These are phyloP conservation scores for Muntiacus muntjak DNA, from an alignment of 2,113 vertebrate genomes.

Conservation along the genomic window DNA sequence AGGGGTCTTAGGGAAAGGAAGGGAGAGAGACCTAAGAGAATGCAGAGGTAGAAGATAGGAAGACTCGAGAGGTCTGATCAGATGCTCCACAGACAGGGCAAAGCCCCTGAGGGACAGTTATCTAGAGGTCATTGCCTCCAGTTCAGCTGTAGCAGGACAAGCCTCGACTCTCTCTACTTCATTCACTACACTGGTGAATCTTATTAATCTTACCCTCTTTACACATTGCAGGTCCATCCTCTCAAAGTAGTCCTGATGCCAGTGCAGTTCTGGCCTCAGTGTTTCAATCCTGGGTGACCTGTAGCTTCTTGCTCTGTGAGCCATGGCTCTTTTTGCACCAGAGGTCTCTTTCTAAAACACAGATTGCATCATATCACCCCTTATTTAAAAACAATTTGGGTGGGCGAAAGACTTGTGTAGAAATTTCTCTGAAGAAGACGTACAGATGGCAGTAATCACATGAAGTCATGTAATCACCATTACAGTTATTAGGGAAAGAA, in stretches of 20 bases:
- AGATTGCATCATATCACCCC: neutral
- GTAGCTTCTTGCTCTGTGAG: neutral
- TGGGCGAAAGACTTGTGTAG: neutral
- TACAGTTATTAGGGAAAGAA: neutral
- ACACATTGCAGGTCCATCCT: neutral
- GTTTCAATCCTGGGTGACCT: neutral
- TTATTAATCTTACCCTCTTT: neutral
- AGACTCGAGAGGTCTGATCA: neutral
- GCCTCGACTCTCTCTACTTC: neutral
- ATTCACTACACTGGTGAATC: neutral
- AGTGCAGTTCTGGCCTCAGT: neutral
- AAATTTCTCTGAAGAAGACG: neutral
- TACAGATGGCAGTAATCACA: neutral
- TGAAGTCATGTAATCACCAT: neutral
- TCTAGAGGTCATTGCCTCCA: neutral
- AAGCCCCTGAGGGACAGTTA: neutral
- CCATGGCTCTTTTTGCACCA: neutral
- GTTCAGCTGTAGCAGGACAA: neutral
- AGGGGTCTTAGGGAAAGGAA: neutral
- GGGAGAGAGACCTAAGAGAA: neutral
- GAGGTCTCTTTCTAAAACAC: neutral
- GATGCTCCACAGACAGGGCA: neutral
- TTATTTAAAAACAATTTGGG: neutral
- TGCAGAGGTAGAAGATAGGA: neutral
- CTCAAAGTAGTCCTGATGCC: neutral